Percentiles rank a stretch among this genome's conserved stretches.
phyloP scores from a whole-genome alignment of 1,140 invertebrate genomes.

The Leucophenga varia region DNA sequence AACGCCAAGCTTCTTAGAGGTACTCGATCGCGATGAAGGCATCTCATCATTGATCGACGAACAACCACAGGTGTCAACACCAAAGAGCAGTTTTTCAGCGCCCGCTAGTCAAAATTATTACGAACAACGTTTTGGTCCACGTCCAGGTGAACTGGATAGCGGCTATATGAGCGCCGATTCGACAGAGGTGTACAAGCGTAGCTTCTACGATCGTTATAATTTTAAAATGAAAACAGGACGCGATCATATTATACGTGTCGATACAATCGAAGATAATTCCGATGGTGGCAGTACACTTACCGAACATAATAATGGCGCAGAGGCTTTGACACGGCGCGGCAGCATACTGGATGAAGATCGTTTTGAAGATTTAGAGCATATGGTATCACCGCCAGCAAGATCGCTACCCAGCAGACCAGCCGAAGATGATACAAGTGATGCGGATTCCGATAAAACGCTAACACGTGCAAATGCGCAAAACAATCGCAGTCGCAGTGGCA shows the following conservation, averaged over 20 bases:
- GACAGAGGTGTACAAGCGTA: constrained; percentile 57
- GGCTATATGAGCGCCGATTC: constrained; percentile 79
- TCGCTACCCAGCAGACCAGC: background rate
- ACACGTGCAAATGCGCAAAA: constrained; percentile 32
- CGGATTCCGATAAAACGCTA: constrained; percentile 46
- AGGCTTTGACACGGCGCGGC: constrained; percentile 12
- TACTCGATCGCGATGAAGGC: constrained; percentile 39
- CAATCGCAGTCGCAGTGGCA: constrained; percentile 30
- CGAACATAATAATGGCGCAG: constrained; percentile 13
- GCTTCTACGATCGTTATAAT: constrained; percentile 53
- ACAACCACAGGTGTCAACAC: constrained; percentile 17
- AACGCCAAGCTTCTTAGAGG: constrained; percentile 31
- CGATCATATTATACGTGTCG: constrained; percentile 44
- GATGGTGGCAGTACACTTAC: constrained; percentile 27
- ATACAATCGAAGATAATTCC: constrained; percentile 53
- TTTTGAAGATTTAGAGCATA: constrained; percentile 52
- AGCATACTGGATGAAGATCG: constrained; percentile 20
- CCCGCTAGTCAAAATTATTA: constrained; percentile 41
- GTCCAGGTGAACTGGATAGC: constrained; percentile 59
- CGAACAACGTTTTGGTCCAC: constrained; percentile 41
- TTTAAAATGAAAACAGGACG: constrained; percentile 43
- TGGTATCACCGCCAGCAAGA: constrained; percentile 31
- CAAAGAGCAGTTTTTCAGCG: constrained; percentile 23
- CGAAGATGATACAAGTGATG: constrained; percentile 30
- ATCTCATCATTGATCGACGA: constrained; percentile 54